A percentile compares a stretch with the other conserved stretches of the same genome.
Evolutionary conservation across 2,888 invertebrate species (phyloP).

Genomic region (Argynnis bischoffii): DNA sequence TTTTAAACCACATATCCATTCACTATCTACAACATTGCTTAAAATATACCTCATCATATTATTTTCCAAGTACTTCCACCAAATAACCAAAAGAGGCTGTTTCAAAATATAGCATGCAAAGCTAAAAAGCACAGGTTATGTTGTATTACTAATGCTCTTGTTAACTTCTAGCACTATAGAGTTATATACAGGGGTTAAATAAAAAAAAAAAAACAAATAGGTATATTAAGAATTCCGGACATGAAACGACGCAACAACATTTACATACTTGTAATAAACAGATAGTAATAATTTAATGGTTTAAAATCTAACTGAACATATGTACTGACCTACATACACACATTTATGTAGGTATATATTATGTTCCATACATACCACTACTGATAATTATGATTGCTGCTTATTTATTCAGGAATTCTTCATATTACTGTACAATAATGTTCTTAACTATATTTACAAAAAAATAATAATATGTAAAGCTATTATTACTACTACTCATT

Average conservation of each 20-base stretch:
- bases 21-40: constrained; percentile 7
- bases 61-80: constrained; percentile 40
- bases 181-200: not conserved
- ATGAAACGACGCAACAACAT: not conserved
- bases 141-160: constrained; percentile 27
- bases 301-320: too few relatives aligned
- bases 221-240: constrained; percentile 11
- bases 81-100: constrained; percentile 81
- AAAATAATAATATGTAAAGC: not conserved
- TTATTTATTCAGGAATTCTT: constrained; percentile 8
- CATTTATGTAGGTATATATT: too few relatives aligned
- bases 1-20: not conserved
- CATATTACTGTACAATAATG: not conserved
- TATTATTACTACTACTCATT: too few relatives aligned
- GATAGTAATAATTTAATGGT: too few relatives aligned
- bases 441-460: not conserved
- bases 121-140: constrained; percentile 48
- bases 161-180: constrained; percentile 7
- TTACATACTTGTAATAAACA: too few relatives aligned
- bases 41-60: constrained; percentile 30
- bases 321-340: too few relatives aligned
- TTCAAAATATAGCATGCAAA: constrained; percentile 75
- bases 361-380: too few relatives aligned
- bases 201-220: not conserved
- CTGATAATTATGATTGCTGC: too few relatives aligned